Evolutionary conservation across 1,140 invertebrate species (phyloP).

Genomic region (Tyrophagus putrescentiae): DNA sequence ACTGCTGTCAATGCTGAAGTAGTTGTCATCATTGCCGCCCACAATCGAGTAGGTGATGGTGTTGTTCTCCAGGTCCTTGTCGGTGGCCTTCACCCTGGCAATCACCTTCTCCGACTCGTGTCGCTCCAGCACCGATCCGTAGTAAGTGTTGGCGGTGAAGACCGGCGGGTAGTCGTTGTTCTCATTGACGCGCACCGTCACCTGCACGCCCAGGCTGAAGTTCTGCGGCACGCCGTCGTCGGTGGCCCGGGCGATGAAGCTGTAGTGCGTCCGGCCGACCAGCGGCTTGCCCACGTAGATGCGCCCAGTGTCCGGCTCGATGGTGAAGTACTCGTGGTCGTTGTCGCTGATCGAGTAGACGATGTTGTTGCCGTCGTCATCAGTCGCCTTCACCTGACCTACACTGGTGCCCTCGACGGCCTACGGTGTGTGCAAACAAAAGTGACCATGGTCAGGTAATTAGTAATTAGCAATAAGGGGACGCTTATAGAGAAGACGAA

Average conservation of each 20-base stretch:
- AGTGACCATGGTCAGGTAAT: too few species aligned
- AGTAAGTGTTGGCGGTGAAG: constrained; percentile 31
- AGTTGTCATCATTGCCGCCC: constrained; percentile 30
- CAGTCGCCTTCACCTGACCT: constrained; percentile 49
- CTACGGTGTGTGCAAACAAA: too few species aligned
- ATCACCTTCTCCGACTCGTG: constrained; percentile 25
- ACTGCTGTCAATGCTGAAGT: constrained; percentile 29
- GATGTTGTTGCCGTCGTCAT: constrained; percentile 35
- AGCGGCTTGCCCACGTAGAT: constrained; percentile 29
- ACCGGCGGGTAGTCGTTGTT: constrained; percentile 37
- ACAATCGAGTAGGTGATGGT: constrained; percentile 30
- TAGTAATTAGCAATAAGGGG: too few species aligned
- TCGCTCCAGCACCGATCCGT: constrained; percentile 28
- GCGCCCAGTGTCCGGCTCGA: constrained; percentile 28
- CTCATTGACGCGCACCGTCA: constrained; percentile 32
- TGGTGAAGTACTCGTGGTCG: constrained; percentile 27
- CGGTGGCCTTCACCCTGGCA: constrained; percentile 29
- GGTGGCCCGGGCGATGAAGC: constrained; percentile 33
- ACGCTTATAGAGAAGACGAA: too few species aligned
- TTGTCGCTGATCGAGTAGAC: constrained; percentile 33
- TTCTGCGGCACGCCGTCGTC: constrained; percentile 33
- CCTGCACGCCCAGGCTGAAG: constrained; percentile 29
- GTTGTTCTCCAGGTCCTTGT: constrained; percentile 30
- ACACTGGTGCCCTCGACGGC: constrained; percentile 65
- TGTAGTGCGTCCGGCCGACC: constrained; percentile 33